phyloP scores from a whole-genome alignment of 2,113 vertebrate species.

The Danio rerio region DNA sequence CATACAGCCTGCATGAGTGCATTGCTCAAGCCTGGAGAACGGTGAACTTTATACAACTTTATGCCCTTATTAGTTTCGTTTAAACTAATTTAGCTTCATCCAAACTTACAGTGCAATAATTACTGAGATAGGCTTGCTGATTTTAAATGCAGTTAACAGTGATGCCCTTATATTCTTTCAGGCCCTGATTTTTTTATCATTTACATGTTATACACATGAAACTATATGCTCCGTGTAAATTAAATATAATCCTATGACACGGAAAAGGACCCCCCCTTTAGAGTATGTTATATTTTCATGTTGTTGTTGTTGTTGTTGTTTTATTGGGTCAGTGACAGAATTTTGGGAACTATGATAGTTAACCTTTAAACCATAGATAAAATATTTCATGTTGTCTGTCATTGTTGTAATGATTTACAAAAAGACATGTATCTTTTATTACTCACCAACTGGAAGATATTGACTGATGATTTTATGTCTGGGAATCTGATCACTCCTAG shows the following conservation, averaged over 20 bases:
- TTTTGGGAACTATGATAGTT: not conserved
- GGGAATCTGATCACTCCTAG: not conserved
- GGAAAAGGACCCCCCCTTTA: too few relatives aligned
- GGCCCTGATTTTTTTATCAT: not conserved
- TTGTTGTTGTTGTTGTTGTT: not conserved
- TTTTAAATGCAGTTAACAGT: not conserved
- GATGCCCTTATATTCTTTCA: not conserved
- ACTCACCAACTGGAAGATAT: not conserved
- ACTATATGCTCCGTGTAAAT: not conserved
- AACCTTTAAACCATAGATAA: not conserved
- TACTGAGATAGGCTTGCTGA: not conserved
- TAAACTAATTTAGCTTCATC: not conserved
- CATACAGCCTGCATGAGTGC: conserved; percentile 84
- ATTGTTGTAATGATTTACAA: not conserved
- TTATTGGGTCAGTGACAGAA: not conserved
- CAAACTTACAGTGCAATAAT: not conserved
- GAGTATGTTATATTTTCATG: too few relatives aligned
- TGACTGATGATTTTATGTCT: not conserved
- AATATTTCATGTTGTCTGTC: not conserved
- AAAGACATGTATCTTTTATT: not conserved
- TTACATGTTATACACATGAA: not conserved
- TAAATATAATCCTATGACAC: not conserved
- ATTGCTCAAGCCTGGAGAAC: conserved; percentile 87
- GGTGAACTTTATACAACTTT: conserved; percentile 70
- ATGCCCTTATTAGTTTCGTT: too few relatives aligned